Base-by-base conservation (phyloP, 2,797 vertebrate genomes). In the Fundulus diaphanus region DNA sequence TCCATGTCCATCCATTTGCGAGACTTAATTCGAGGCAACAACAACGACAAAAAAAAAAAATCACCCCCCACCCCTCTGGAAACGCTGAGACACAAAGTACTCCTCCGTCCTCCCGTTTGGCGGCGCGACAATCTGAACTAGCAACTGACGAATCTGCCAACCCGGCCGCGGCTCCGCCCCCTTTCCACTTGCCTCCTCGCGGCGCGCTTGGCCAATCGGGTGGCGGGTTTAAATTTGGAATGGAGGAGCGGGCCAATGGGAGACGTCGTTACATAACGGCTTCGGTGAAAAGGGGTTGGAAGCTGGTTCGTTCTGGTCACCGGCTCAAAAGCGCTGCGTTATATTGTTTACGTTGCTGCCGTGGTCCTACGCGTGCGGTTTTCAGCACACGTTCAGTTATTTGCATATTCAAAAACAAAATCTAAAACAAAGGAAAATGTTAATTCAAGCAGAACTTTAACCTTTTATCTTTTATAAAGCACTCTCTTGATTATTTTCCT, bases 171-270 rank as follows among this genome's bases (percentile, higher is more conserved):
- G 76, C 85, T 81, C 85, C 92, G 87, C 94, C 94, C 86, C 59
- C 37, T 65, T n/a, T 46, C 22, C 2, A 22, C 56, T 67, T 46
- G 52, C 35, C 85, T 65, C 78, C 74, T 42, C 22, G 49, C 67
- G 35, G 40, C 37, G 18, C 37, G 49, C 20, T n/a, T 6, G 69
- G 20, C 95, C 95, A 96, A 95, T 95, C 90, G 77, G 48, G 63
- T 1, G 37, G 22, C 3, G 40, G 72, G 72, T 91, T 93, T 82
- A 86, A 91, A 92, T 93, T 88, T 86, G 85, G 90, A 90, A 83
- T 91, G 91, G 87, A 73, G 72, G 88, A 87, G 85, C 87, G 78
- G 87, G 77, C 94, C 94, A 95, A 95, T 92, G 72, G 78, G 79
- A 90, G 73, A 13, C 15, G 74, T 73, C 81, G 87, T 94, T 94